Evolutionary conservation across 1,140 invertebrate species (phyloP).

Genomic region (Matsumurasca onukii): DNA sequence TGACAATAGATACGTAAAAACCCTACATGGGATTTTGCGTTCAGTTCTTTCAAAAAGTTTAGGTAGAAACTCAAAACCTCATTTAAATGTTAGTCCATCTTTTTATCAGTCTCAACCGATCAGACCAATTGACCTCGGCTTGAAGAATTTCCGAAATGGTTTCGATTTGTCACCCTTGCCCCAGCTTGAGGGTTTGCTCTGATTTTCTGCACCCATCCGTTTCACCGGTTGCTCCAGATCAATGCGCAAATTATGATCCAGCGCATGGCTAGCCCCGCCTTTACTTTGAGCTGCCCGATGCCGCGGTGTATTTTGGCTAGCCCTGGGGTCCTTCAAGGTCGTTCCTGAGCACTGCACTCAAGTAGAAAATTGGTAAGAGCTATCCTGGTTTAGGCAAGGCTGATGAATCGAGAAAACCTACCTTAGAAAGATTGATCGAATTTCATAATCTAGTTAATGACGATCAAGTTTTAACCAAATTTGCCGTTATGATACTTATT

Average conservation of each 20-base stretch:
- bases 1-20: too few relatives aligned
- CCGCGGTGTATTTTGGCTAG: slow-evolving; percentile 16
- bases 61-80: too few relatives aligned
- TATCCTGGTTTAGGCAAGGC: neutral
- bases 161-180: slow-evolving; percentile 18
- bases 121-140: too few relatives aligned
- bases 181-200: neutral
- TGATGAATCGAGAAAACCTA: neutral
- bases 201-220: neutral
- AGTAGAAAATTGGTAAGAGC: slow-evolving; percentile 17
- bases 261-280: slow-evolving; percentile 8
- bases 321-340: neutral
- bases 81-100: too few relatives aligned
- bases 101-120: too few relatives aligned
- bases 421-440: neutral
- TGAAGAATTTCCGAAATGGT: too few relatives aligned
- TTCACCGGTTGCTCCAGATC: neutral
- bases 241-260: slow-evolving; percentile 17
- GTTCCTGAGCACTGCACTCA: neutral
- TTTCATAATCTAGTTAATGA: neutral
- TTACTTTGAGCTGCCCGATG: slow-evolving; percentile 7
- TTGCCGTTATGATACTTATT: neutral
- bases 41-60: too few relatives aligned
- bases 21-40: too few relatives aligned
- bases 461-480: neutral